Evolutionary conservation across 2,113 vertebrate genomes (phyloP).

Genomic region (Eurypyga helias): DNA sequence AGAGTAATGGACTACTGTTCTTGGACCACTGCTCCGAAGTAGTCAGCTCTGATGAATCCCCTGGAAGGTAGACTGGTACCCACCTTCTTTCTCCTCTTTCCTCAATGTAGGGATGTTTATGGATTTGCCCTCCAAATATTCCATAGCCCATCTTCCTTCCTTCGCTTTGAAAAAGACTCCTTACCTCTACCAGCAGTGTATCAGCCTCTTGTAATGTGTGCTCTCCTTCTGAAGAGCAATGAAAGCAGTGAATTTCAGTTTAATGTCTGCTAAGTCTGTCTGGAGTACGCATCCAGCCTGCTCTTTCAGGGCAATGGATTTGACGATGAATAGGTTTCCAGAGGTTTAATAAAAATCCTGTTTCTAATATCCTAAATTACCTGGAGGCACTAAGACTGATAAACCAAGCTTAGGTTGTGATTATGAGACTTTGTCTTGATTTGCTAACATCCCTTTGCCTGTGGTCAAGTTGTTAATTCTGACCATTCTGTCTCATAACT

Average conservation of each 20-base stretch:
- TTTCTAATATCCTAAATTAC: slow-evolving; percentile 52
- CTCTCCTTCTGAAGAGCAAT: neutral
- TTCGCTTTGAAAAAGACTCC: neutral
- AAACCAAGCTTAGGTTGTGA: neutral
- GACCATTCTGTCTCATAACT: neutral
- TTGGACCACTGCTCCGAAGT: neutral
- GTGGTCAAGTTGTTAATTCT: slow-evolving; percentile 9
- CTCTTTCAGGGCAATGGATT: neutral
- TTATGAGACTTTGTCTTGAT: neutral
- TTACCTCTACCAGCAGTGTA: neutral
- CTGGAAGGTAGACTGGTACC: neutral
- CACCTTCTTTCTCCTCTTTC: neutral
- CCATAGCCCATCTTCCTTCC: neutral
- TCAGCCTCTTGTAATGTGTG: neutral
- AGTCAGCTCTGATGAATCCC: neutral
- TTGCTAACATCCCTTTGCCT: neutral
- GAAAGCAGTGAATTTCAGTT: neutral
- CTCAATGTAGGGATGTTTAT: neutral
- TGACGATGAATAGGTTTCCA: neutral
- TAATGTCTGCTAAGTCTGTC: neutral
- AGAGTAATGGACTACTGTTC: neutral
- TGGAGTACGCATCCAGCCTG: neutral
- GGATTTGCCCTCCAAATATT: neutral
- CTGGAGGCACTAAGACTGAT: neutral
- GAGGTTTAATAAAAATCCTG: slow-evolving; percentile 40